Evolutionary conservation across 2,888 invertebrate genomes (phyloP).

Genomic region (Abrostola tripartita): DNA sequence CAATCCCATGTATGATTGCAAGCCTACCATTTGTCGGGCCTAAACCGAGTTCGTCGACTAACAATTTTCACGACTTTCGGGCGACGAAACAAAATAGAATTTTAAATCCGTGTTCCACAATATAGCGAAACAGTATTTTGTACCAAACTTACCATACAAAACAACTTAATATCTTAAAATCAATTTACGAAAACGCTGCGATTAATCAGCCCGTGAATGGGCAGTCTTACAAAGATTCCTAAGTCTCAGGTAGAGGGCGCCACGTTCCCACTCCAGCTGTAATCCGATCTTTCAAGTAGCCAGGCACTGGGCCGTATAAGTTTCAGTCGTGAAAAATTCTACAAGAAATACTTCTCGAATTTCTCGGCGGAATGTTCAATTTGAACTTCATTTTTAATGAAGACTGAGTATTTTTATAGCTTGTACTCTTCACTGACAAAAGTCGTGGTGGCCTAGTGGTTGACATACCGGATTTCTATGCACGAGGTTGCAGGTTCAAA

Average conservation of each 20-base stretch:
- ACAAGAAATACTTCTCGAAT: slow-evolving; percentile 21
- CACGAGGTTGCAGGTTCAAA: no score
- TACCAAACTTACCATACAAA: not conserved
- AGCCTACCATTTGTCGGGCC: no score
- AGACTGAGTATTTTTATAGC: slow-evolving; percentile 19
- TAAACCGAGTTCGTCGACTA: no score
- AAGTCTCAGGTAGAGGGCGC: slow-evolving; percentile 44
- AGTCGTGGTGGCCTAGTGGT: no score
- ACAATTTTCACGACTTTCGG: no score
- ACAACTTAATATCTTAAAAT: no score
- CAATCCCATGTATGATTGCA: no score
- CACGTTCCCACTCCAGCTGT: slow-evolving; percentile 47
- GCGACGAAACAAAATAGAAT: no score
- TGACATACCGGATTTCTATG: no score
- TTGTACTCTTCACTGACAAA: not conserved
- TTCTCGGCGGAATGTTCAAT: slow-evolving; percentile 30
- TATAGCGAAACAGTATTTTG: no score
- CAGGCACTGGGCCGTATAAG: slow-evolving; percentile 44
- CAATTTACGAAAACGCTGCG: no score
- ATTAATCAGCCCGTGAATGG: slow-evolving; percentile 17
- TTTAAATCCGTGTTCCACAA: no score
- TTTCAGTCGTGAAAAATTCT: slow-evolving; percentile 38
- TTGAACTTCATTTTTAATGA: slow-evolving; percentile 37
- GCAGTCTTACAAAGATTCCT: slow-evolving; percentile 25
- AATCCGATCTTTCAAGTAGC: slow-evolving; percentile 56